Percentiles rank a stretch among this genome's conserved stretches.
Conservation (phyloP, 1,140 invertebrate species). For the Physella acuta region DNA sequence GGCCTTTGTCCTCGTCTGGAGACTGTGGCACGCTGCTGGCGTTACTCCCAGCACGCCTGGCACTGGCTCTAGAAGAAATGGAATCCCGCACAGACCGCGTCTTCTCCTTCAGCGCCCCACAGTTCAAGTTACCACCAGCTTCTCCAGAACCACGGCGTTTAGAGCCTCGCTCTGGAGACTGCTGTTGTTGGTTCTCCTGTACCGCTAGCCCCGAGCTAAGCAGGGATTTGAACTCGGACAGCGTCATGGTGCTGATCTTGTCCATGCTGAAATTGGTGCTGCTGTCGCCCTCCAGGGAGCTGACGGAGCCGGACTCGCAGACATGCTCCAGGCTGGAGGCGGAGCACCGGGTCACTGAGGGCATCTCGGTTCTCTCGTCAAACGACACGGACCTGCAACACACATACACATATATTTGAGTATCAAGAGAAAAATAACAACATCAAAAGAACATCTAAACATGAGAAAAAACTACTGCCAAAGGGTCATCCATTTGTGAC, state of each 20-base stretch:
- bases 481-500: too few relatives aligned
- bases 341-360: constrained; percentile 2
- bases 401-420: neutral
- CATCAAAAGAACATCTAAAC: too few relatives aligned
- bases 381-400: constrained; percentile 17
- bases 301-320: constrained; percentile 11
- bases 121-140: constrained; percentile 11
- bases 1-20: constrained; percentile 9
- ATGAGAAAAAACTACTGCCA: too few relatives aligned
- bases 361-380: constrained; percentile 11
- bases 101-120: constrained; percentile 29
- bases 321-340: constrained; percentile 22
- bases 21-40: constrained; percentile 20
- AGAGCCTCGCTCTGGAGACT: constrained; percentile 5
- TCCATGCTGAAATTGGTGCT: constrained; percentile 32
- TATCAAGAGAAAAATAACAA: neutral
- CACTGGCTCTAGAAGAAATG: constrained; percentile 1
- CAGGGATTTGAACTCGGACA: constrained; percentile 50
- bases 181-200: constrained; percentile 16
- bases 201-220: constrained; percentile 42
- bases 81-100: constrained; percentile 27
- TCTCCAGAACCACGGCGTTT: constrained; percentile 3
- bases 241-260: constrained; percentile 48
- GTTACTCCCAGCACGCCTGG: constrained; percentile 3
- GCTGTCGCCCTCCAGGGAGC: neutral